A percentile compares a stretch with the other conserved stretches of the same genome.
Conservation (phyloP, 1,140 invertebrate species). For the Brachionus sp. region DNA sequence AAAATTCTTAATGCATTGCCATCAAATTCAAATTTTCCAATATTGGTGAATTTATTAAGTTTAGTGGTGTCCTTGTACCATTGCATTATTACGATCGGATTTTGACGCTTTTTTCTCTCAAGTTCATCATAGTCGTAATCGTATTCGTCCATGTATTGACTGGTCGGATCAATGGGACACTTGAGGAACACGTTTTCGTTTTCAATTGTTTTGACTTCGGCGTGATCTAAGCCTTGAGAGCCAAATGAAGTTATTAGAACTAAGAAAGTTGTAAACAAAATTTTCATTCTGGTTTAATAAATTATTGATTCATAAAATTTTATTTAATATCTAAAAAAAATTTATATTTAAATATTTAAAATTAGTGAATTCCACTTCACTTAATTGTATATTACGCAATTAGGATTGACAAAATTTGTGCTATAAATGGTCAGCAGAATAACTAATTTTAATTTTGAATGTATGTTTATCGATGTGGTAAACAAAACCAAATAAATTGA, state of each 20-base stretch:
- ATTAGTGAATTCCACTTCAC: neutral
- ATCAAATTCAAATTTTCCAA: neutral
- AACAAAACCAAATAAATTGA: neutral
- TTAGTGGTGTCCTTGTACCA: slow-evolving; percentile 33
- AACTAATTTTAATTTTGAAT: neutral
- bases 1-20: neutral
- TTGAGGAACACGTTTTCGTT: neutral
- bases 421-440: neutral
- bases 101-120: neutral
- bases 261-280: neutral
- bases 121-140: neutral
- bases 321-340: neutral
- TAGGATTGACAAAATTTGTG: neutral
- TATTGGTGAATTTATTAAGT: neutral
- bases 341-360: neutral
- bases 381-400: neutral
- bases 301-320: neutral
- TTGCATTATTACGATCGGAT: neutral
- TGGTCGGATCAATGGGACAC: neutral
- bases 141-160: neutral
- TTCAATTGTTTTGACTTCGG: neutral
- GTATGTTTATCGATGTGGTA: neutral
- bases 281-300: slow-evolving; percentile 1
- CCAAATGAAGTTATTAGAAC: neutral
- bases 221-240: neutral